A percentile compares a stretch with the other conserved stretches of the same genome.
Conservation (phyloP, 2,797 vertebrate genomes). For the Lagodon rhomboides region DNA sequence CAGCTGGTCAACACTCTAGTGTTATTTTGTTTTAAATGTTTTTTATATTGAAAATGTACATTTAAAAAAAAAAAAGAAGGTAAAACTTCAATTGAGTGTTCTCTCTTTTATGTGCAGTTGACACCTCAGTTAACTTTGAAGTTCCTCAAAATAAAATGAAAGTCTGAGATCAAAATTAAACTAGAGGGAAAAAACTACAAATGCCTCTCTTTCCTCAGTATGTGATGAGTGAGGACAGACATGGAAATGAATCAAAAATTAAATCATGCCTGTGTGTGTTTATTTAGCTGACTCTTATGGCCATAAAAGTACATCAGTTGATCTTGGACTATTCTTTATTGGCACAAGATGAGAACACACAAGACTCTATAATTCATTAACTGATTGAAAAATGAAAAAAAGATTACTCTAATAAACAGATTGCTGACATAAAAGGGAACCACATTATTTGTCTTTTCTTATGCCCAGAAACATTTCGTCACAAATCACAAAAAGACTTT, state of each 20-base stretch:
- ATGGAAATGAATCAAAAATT: neutral
- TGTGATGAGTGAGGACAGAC: neutral
- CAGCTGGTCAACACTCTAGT: neutral
- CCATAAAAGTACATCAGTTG: neutral
- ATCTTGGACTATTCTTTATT: slow-evolving; percentile 17
- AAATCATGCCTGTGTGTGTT: slow-evolving; percentile 14
- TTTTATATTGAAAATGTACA: neutral
- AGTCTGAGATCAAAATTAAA: neutral
- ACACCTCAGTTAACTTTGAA: neutral
- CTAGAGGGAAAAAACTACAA: neutral
- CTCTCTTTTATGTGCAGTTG: neutral
- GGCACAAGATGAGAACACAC: neutral
- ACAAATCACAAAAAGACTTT: neutral
- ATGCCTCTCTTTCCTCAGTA: neutral
- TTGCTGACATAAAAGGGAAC: slow-evolving; percentile 1
- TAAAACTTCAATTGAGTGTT: neutral
- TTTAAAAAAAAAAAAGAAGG: neutral
- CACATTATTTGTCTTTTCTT: neutral
- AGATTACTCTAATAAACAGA: neutral
- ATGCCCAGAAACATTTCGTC: neutral
- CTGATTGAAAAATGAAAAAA: neutral
- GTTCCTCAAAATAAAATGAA: neutral
- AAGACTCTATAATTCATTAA: neutral
- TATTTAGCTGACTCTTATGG: slow-evolving; percentile 14
- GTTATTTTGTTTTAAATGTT: too few species aligned